Conservation (phyloP, 2,113 vertebrate species). For the Genyomyrus donnyi region DNA sequence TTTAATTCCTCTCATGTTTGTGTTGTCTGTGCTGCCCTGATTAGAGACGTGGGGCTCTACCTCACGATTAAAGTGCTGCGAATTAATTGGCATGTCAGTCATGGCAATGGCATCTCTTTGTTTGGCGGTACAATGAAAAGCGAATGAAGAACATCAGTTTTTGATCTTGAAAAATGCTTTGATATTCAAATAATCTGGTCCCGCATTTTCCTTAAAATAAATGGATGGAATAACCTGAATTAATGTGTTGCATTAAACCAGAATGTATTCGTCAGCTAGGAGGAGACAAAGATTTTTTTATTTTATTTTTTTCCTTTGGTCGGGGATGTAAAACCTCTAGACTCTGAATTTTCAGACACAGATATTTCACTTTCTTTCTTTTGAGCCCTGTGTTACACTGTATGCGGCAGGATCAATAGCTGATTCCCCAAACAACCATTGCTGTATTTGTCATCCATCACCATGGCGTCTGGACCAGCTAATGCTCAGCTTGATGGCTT, state of each 20-base stretch:
- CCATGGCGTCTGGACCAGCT: not conserved
- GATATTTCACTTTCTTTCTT: not conserved
- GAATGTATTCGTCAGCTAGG: not conserved
- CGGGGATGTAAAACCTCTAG: too few relatives aligned
- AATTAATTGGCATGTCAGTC: constrained; percentile 48
- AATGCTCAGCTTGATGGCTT: not conserved
- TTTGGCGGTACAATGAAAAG: constrained; percentile 16
- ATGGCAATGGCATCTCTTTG: constrained; percentile 26
- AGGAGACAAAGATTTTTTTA: not conserved
- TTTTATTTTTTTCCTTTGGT: too few relatives aligned
- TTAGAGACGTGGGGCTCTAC: constrained; percentile 28
- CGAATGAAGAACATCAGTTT: constrained; percentile 12
- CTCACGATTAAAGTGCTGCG: constrained; percentile 34
- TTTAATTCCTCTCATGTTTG: constrained; percentile 22
- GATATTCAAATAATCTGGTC: constrained; percentile 5
- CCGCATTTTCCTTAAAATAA: not conserved
- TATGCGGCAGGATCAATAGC: not conserved
- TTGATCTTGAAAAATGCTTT: constrained; percentile 20
- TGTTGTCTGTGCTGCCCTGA: constrained; percentile 31
- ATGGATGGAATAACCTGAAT: not conserved
- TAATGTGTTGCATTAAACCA: not conserved
- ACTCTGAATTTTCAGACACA: not conserved
- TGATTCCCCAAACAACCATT: not conserved
- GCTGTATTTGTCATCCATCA: not conserved
- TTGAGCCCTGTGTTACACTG: not conserved